phyloP scores from a whole-genome alignment of 2,113 vertebrate genomes.

The Lutjanus erythropterus region DNA sequence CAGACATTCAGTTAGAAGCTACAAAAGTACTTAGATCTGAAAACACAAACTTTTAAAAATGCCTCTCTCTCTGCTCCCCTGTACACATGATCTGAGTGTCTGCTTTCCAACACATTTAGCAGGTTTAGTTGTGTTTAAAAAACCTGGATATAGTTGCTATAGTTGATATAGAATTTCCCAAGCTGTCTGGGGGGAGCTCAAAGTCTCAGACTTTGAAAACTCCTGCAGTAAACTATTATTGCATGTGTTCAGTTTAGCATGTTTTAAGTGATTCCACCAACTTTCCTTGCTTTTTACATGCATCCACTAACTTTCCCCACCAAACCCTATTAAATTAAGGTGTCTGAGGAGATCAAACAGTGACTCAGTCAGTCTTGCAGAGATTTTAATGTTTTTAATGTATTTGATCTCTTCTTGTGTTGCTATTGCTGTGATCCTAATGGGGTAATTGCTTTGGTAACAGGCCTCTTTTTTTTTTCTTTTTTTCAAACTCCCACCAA shows the following conservation, averaged over 20 bases:
- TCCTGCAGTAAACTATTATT: not conserved
- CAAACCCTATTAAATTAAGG: constrained; percentile 60
- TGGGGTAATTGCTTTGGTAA: constrained; percentile 70
- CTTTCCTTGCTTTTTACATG: constrained; percentile 3
- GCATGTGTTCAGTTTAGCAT: constrained; percentile 14
- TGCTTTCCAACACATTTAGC: too few relatives aligned
- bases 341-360: constrained; percentile 73
- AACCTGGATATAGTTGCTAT: too few relatives aligned
- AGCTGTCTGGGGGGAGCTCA: too few relatives aligned
- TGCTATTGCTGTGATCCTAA: constrained; percentile 62
- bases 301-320: constrained; percentile 35
- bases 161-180: too few relatives aligned
- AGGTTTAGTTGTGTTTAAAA: too few relatives aligned
- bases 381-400: constrained; percentile 55
- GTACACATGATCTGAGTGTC: too few relatives aligned
- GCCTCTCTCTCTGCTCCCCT: too few relatives aligned
- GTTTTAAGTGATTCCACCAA: constrained; percentile 17
- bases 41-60: too few relatives aligned
- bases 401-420: constrained; percentile 70
- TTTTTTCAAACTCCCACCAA: constrained; percentile 44
- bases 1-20: too few relatives aligned
- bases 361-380: constrained; percentile 34
- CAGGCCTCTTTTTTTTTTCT: constrained; percentile 9
- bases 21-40: too few relatives aligned
- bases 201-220: too few relatives aligned